Conservation (phyloP, 2,888 invertebrate genomes). For the Aporophyla lueneburgensis region DNA sequence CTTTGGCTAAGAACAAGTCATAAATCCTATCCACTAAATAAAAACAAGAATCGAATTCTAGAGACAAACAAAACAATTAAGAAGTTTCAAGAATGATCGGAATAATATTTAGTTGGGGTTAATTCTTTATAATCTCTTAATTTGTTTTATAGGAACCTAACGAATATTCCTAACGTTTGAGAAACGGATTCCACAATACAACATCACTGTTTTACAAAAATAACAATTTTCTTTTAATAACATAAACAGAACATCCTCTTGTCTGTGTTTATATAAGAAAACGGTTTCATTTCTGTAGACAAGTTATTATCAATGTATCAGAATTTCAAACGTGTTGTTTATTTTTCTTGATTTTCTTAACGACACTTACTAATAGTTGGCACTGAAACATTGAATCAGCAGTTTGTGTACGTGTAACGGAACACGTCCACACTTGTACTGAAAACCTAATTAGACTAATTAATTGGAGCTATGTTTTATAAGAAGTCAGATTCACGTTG, state of each 20-base stretch:
- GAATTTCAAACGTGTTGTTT: constrained; percentile 23
- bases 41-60: constrained; percentile 17
- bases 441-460: constrained; percentile 38
- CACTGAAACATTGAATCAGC: constrained; percentile 39
- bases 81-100: background rate
- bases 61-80: constrained; percentile 47
- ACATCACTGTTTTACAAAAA: constrained; percentile 37
- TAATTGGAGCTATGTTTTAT: constrained; percentile 43
- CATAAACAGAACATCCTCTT: constrained; percentile 48
- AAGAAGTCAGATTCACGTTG: constrained; percentile 2
- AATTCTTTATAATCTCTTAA: constrained; percentile 40
- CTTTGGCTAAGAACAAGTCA: constrained; percentile 12
- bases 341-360: constrained; percentile 39
- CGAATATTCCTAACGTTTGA: constrained; percentile 25
- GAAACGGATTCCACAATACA: constrained; percentile 21
- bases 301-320: constrained; percentile 42
- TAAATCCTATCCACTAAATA: constrained; percentile 35
- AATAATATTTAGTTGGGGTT: constrained; percentile 17
- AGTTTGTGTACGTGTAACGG: constrained; percentile 21
- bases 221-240: constrained; percentile 46
- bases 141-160: constrained; percentile 36
- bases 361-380: constrained; percentile 35
- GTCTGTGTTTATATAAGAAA: constrained; percentile 49
- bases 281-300: constrained; percentile 46
- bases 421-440: constrained; percentile 41